Percentiles rank a stretch among this genome's conserved stretches.
phyloP scores from a whole-genome alignment of 2,888 invertebrate genomes.

The Xanthorhoe designata region DNA sequence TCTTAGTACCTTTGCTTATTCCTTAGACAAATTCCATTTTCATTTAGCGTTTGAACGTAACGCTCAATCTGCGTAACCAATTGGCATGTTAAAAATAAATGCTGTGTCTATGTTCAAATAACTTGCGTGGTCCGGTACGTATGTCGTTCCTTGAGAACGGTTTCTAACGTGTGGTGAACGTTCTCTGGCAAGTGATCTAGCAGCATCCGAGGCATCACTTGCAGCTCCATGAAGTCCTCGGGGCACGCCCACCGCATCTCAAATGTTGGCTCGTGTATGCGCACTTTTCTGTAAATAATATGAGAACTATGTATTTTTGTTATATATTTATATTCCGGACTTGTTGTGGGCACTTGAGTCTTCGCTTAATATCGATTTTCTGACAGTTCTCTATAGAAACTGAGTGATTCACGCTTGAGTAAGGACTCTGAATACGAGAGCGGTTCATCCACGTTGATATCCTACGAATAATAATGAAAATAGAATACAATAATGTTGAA shows the following conservation, averaged over 20 bases:
- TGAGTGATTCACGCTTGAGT: too few species aligned
- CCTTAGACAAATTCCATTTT: not conserved
- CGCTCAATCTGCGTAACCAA: conserved; percentile 20
- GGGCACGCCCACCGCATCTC: conserved; percentile 93
- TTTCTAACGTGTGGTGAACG: conserved; percentile 89
- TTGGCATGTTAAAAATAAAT: conserved; percentile 37
- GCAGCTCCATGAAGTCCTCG: conserved; percentile 92
- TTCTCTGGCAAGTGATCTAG: conserved; percentile 94
- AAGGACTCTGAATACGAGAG: too few species aligned
- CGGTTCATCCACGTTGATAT: too few species aligned
- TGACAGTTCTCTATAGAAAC: too few species aligned
- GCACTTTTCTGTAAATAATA: conserved; percentile 81
- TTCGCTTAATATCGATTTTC: too few species aligned
- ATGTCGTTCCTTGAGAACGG: conserved; percentile 84
- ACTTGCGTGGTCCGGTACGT: conserved; percentile 76
- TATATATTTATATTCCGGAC: not conserved
- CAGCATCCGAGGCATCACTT: conserved; percentile 94
- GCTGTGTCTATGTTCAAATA: conserved; percentile 44
- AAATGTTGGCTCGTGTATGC: conserved; percentile 87
- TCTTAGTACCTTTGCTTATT: not conserved
- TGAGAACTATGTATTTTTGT: too few species aligned
- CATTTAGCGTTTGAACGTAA: not conserved
- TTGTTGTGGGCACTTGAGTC: too few species aligned
- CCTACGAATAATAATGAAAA: too few species aligned
- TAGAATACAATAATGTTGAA: too few species aligned